Evolutionary conservation across 2,113 vertebrate species (phyloP).

Genomic region (Clarias macrocephalus): DNA sequence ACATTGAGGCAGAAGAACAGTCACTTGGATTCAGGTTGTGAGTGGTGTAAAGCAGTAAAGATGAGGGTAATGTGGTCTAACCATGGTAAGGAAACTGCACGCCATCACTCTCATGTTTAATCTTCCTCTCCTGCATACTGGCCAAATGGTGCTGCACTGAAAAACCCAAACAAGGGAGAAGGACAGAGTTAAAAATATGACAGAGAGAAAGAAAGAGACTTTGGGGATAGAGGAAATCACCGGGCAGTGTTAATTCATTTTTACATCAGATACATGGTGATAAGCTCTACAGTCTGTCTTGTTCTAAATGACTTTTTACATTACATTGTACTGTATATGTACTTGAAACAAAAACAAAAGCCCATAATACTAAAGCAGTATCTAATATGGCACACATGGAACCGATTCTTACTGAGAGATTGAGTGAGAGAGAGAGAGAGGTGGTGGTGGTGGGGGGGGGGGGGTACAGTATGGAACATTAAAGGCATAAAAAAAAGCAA

Average conservation of each 20-base stretch:
- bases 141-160: slow-evolving; percentile 80
- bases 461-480: neutral
- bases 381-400: slow-evolving; percentile 23
- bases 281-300: neutral
- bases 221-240: slow-evolving; percentile 42
- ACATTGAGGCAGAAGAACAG: slow-evolving; percentile 27
- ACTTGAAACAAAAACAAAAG: slow-evolving; percentile 13
- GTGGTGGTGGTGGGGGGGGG: neutral
- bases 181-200: slow-evolving; percentile 73
- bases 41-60: slow-evolving; percentile 52
- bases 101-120: slow-evolving; percentile 78
- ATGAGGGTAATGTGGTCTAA: slow-evolving; percentile 69
- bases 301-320: neutral
- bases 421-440: slow-evolving; percentile 9
- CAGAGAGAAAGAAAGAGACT: slow-evolving; percentile 42
- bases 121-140: slow-evolving; percentile 81
- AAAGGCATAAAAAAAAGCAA: neutral
- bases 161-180: slow-evolving; percentile 78
- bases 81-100: slow-evolving; percentile 81
- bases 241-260: slow-evolving; percentile 16
- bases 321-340: neutral
- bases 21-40: slow-evolving; percentile 51
- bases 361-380: slow-evolving; percentile 6
- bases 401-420: slow-evolving; percentile 4
- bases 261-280: slow-evolving; percentile 12